Evolutionary conservation across 2,113 vertebrate genomes (phyloP).

Genomic region (Chascanopsetta lugubris): DNA sequence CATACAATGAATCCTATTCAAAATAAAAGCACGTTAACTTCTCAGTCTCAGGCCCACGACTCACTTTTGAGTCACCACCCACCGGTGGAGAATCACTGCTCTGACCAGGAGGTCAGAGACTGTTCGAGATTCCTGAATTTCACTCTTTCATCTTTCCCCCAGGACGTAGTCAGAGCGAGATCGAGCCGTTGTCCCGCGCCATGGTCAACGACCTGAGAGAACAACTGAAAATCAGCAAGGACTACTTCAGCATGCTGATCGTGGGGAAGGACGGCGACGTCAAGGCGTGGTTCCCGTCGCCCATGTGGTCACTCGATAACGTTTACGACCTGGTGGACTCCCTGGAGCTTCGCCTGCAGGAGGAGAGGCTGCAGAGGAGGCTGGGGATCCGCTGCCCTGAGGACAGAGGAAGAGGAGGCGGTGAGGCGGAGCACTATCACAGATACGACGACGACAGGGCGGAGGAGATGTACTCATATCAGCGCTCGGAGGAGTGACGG

Average conservation of each 20-base stretch:
- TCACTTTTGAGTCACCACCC: too few relatives aligned
- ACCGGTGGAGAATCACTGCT: too few relatives aligned
- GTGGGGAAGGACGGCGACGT: slow-evolving; percentile 81
- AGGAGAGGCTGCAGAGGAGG: slow-evolving; percentile 78
- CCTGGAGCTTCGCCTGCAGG: slow-evolving; percentile 78
- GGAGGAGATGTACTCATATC: slow-evolving; percentile 64
- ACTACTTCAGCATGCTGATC: slow-evolving; percentile 83
- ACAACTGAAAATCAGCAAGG: slow-evolving; percentile 79
- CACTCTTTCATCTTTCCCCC: neutral
- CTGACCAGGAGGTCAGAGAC: too few relatives aligned
- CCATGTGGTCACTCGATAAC: slow-evolving; percentile 81
- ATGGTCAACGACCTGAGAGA: slow-evolving; percentile 76
- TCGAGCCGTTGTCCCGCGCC: slow-evolving; percentile 67
- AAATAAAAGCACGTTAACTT: too few relatives aligned
- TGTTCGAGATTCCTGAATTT: too few relatives aligned
- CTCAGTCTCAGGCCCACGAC: too few relatives aligned
- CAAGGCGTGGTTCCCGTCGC: slow-evolving; percentile 82
- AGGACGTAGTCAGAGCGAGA: slow-evolving; percentile 80
- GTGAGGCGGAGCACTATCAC: slow-evolving; percentile 34
- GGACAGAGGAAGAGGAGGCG: slow-evolving; percentile 39
- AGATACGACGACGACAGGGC: slow-evolving; percentile 56
- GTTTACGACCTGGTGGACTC: slow-evolving; percentile 84
- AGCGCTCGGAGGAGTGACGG: slow-evolving; percentile 55
- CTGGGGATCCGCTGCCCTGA: slow-evolving; percentile 81
- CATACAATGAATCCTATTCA: too few relatives aligned